Conservation (phyloP, 2,113 vertebrate genomes). For the Gallinago media region DNA sequence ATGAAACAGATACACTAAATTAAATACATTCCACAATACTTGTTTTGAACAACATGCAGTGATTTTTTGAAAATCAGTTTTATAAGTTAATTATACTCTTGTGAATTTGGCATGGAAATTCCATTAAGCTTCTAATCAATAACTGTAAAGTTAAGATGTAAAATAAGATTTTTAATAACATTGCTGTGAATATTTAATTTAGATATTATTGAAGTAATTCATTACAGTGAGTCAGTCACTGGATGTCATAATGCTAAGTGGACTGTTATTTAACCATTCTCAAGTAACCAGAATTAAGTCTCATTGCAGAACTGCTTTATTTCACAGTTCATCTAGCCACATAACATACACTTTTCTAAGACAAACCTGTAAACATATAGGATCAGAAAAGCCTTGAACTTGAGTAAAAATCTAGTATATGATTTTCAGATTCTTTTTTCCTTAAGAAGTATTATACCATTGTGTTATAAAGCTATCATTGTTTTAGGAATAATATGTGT, state of each 20-base stretch:
- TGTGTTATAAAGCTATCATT: neutral
- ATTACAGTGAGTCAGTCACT: neutral
- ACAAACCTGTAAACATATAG: neutral
- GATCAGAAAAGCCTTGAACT: neutral
- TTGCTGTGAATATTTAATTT: neutral
- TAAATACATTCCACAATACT: neutral
- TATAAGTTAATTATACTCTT: neutral
- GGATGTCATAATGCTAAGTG: neutral
- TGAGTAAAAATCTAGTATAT: neutral
- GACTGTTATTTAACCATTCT: neutral
- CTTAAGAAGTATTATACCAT: neutral
- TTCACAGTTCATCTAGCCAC: neutral
- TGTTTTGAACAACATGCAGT: neutral
- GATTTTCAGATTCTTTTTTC: neutral
- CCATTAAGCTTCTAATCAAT: neutral
- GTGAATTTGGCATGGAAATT: neutral
- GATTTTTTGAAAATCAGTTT: neutral
- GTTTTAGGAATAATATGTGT: neutral
- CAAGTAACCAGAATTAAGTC: neutral
- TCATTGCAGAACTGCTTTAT: neutral
- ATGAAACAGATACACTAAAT: slow-evolving; percentile 11
- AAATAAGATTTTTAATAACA: neutral
- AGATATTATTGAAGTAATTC: neutral
- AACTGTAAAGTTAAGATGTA: neutral
- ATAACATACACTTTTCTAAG: neutral